Conservation (phyloP, 2,797 vertebrate genomes). For the Kryptolebias ocellatus region DNA sequence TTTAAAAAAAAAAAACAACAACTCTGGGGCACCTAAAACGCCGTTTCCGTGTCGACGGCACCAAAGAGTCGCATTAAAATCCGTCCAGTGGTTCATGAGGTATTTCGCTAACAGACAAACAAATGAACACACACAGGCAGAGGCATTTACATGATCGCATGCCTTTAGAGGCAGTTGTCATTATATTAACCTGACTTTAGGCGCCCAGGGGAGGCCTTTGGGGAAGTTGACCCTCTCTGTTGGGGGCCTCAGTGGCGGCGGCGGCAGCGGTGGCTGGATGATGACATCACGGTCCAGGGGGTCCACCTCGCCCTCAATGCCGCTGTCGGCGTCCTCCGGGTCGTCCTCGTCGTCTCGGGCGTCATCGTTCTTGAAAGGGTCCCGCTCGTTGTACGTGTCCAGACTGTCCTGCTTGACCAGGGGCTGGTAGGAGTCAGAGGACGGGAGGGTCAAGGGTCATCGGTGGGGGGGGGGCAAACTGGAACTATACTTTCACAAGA, state of each 20-base stretch:
- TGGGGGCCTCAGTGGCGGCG: constrained; percentile 79
- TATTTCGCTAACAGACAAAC: too few relatives aligned
- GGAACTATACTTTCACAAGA: background rate
- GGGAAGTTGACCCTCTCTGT: constrained; percentile 90
- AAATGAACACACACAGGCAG: too few relatives aligned
- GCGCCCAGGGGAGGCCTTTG: constrained; percentile 98
- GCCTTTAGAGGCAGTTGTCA: background rate
- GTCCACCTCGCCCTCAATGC: constrained; percentile 91
- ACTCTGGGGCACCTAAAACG: too few relatives aligned
- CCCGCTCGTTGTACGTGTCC: constrained; percentile 95
- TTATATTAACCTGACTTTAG: constrained; percentile 89
- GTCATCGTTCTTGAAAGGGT: constrained; percentile 96
- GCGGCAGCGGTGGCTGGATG: constrained; percentile 77
- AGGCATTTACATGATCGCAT: too few relatives aligned
- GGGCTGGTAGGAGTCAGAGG: constrained; percentile 79
- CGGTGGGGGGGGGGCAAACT: too few relatives aligned
- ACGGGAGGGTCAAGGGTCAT: background rate
- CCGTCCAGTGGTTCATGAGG: too few relatives aligned
- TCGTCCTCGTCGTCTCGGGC: constrained; percentile 90
- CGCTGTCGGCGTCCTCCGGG: constrained; percentile 85
- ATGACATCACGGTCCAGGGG: constrained; percentile 88
- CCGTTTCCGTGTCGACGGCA: too few relatives aligned
- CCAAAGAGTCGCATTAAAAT: too few relatives aligned
- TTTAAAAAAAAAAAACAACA: too few relatives aligned
- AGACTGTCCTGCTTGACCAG: constrained; percentile 96